Conservation (phyloP, 2,113 vertebrate species). For the Cottus gobio region DNA sequence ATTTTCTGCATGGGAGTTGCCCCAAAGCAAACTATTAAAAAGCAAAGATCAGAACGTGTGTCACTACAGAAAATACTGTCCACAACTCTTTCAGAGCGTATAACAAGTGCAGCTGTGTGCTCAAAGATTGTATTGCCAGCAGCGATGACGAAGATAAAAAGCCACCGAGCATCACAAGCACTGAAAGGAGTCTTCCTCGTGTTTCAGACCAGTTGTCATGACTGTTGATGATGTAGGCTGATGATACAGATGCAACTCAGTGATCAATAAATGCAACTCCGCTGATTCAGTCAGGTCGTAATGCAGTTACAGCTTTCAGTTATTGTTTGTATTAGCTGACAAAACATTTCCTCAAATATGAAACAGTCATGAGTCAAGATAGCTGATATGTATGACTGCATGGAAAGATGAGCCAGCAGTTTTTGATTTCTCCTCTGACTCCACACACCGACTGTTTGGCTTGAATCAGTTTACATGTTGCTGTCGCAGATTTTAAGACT, state of each 20-base stretch:
- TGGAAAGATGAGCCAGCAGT: neutral
- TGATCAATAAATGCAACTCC: neutral
- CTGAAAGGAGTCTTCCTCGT: neutral
- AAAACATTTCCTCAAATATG: neutral
- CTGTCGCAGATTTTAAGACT: neutral
- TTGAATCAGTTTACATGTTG: neutral
- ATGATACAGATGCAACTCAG: neutral
- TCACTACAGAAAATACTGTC: neutral
- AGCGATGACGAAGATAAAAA: conserved; percentile 3
- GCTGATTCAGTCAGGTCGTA: neutral
- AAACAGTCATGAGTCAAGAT: neutral
- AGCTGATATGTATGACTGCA: neutral
- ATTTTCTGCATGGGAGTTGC: neutral
- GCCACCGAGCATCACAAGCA: neutral
- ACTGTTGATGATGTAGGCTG: neutral
- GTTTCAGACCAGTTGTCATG: conserved; percentile 9
- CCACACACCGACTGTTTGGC: neutral
- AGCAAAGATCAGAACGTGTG: too few relatives aligned
- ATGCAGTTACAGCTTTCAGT: neutral
- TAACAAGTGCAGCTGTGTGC: neutral
- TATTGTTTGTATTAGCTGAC: neutral
- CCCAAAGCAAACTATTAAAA: neutral
- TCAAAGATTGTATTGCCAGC: neutral
- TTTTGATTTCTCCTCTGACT: neutral
- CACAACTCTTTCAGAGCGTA: neutral